phyloP scores from a whole-genome alignment of 2,888 invertebrate species.

The Graphium colonna region DNA sequence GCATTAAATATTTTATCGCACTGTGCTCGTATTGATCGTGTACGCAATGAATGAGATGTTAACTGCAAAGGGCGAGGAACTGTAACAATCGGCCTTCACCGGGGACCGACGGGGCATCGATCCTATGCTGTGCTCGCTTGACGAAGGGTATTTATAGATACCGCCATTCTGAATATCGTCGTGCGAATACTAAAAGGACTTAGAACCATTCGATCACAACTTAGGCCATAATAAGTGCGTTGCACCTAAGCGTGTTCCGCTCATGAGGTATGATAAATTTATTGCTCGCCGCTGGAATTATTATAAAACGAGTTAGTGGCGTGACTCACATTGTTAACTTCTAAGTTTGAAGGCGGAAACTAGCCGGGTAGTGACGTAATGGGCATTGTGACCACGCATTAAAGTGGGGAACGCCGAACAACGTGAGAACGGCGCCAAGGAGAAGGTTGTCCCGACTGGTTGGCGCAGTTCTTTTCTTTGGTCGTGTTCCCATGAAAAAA shows the following conservation, averaged over 20 bases:
- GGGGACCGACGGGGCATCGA: slow-evolving; percentile 67
- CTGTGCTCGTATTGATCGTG: neutral
- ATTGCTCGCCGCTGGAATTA: slow-evolving; percentile 51
- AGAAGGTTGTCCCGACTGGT: slow-evolving; percentile 49
- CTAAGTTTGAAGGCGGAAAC: slow-evolving; percentile 75
- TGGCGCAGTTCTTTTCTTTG: slow-evolving; percentile 41
- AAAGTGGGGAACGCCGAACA: slow-evolving; percentile 65
- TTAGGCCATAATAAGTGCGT: slow-evolving; percentile 26
- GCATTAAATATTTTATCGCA: slow-evolving; percentile 3
- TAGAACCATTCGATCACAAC: slow-evolving; percentile 29
- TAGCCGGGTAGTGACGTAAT: slow-evolving; percentile 74
- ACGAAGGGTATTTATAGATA: slow-evolving; percentile 69
- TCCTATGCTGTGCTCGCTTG: slow-evolving; percentile 60
- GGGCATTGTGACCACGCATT: slow-evolving; percentile 74
- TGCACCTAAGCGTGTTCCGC: slow-evolving; percentile 25
- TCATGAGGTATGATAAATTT: slow-evolving; percentile 29
- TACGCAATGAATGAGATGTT: slow-evolving; percentile 44
- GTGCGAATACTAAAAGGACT: slow-evolving; percentile 28
- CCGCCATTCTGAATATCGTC: slow-evolving; percentile 47
- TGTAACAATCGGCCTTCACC: slow-evolving; percentile 69
- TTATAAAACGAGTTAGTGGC: slow-evolving; percentile 61
- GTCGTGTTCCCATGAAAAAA: slow-evolving; percentile 57
- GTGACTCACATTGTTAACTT: slow-evolving; percentile 74
- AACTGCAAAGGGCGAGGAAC: slow-evolving; percentile 56
- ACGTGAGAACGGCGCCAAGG: slow-evolving; percentile 75